Evolutionary conservation across 2,888 invertebrate species (phyloP).

Genomic region (Torymus auratus): DNA sequence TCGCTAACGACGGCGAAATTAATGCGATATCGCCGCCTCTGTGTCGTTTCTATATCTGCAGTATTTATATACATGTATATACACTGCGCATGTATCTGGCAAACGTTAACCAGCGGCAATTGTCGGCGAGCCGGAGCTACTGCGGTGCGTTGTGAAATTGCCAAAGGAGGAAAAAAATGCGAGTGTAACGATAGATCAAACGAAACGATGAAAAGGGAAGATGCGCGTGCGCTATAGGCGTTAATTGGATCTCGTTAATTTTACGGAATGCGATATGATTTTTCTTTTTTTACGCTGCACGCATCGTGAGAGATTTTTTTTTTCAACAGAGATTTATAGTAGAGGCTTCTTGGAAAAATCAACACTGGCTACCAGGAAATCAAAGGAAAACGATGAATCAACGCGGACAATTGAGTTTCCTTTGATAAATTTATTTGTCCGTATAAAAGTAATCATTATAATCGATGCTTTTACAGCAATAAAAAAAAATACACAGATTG

Average conservation of each 20-base stretch:
- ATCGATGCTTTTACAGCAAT: no score
- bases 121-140: constrained; percentile 15
- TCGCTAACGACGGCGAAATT: constrained; percentile 36
- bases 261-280: constrained; percentile 1
- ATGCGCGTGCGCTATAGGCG: not conserved
- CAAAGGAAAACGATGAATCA: no score
- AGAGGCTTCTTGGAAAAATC: no score
- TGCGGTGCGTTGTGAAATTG: not conserved
- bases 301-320: no score
- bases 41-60: not conserved
- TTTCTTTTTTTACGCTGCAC: not conserved
- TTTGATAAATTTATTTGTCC: no score
- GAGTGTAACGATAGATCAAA: not conserved
- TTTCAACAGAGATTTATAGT: no score
- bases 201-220: not conserved
- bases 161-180: constrained; percentile 1
- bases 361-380: no score
- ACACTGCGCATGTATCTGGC: not conserved
- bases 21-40: constrained; percentile 34
- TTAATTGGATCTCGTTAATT: constrained; percentile 8
- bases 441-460: no score
- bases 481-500: no score
- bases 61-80: not conserved
- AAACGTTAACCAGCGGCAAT: constrained; percentile 41
- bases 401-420: no score